Evolutionary conservation across 2,797 vertebrate genomes (phyloP).

Genomic region (Prunella strophiata): DNA sequence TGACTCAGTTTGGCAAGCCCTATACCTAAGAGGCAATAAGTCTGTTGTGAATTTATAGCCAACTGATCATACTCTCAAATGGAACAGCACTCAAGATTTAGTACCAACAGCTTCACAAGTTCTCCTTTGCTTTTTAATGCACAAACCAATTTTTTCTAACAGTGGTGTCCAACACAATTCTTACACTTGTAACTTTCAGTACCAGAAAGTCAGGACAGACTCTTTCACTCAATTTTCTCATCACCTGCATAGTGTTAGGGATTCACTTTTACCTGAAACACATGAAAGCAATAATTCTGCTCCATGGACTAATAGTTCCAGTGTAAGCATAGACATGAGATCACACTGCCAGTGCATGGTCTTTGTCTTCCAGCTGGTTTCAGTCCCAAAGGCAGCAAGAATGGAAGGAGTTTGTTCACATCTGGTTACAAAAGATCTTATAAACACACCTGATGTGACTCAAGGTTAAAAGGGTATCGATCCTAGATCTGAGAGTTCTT

Average conservation of each 20-base stretch:
- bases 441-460: slow-evolving; percentile 3
- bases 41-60: not conserved
- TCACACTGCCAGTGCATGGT: rapidly evolving
- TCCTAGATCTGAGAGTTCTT: not conserved
- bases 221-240: not conserved
- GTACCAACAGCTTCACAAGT: not conserved
- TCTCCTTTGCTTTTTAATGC: not conserved
- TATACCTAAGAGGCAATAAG: not conserved
- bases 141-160: not conserved
- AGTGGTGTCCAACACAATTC: not conserved
- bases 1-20: not conserved
- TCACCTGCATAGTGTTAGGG: not conserved
- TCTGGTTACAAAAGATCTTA: slow-evolving; percentile 9
- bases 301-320: not conserved
- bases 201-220: not conserved
- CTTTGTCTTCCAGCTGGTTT: not conserved
- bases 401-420: not conserved
- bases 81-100: not conserved
- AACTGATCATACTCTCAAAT: not conserved
- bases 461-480: slow-evolving; percentile 15
- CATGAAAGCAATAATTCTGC: not conserved
- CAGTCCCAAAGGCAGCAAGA: not conserved
- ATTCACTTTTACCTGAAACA: not conserved
- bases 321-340: not conserved
- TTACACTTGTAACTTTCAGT: not conserved